These are phyloP conservation scores for Melanotaenia nigrans DNA, from an alignment of 2,797 vertebrate genomes.

Conservation along the genomic window DNA sequence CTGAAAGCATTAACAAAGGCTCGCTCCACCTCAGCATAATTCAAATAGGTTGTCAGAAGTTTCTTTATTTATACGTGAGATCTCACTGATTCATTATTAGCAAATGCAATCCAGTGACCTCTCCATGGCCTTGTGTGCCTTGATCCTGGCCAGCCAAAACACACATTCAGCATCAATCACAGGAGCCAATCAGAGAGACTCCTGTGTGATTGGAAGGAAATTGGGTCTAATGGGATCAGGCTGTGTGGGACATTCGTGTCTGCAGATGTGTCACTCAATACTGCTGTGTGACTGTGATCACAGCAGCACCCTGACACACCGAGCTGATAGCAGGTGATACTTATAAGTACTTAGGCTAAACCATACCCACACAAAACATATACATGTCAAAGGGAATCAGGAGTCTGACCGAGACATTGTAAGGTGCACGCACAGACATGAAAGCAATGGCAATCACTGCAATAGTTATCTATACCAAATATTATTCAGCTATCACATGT, in stretches of 20 bases:
- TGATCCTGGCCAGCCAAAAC: constrained; percentile 44
- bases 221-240: constrained; percentile 79
- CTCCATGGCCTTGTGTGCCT: constrained; percentile 27
- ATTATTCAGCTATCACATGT: constrained; percentile 9
- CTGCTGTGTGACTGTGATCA: constrained; percentile 64
- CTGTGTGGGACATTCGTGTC: constrained; percentile 69
- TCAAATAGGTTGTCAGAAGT: constrained; percentile 33
- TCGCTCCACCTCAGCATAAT: constrained; percentile 4
- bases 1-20: constrained; percentile 18
- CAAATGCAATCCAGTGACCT: constrained; percentile 58
- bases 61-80: constrained; percentile 29
- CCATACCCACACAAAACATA: constrained; percentile 37
- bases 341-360: constrained; percentile 47
- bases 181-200: constrained; percentile 73
- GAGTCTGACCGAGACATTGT: constrained; percentile 38
- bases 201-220: constrained; percentile 77
- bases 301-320: constrained; percentile 35
- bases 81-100: constrained; percentile 36
- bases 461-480: neutral
- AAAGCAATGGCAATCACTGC: neutral
- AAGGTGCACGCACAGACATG: constrained; percentile 19
- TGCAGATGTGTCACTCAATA: constrained; percentile 71
- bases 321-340: constrained; percentile 65
- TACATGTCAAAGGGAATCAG: constrained; percentile 58
- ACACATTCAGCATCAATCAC: constrained; percentile 68